A percentile compares a stretch with the other conserved stretches of the same genome.
Evolutionary conservation across 1,140 invertebrate species (phyloP).

Genomic region (Drosophila sturtevanti): DNA sequence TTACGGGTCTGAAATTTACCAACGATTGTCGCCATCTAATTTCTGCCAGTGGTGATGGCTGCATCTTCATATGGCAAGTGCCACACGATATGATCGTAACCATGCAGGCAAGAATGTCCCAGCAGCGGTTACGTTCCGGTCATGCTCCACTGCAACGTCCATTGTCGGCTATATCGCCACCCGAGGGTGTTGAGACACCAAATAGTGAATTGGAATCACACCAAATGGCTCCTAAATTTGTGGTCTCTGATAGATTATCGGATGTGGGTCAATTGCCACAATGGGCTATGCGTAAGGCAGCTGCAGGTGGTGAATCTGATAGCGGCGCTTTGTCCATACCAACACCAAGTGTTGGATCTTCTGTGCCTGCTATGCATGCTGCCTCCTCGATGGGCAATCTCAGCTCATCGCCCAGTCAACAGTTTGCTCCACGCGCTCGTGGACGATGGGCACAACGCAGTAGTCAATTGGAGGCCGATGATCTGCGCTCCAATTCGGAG

Average conservation of each 20-base stretch:
- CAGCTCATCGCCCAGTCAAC: conserved; percentile 78
- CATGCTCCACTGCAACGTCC: conserved; percentile 67
- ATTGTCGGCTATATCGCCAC: conserved; percentile 60
- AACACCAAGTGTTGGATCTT: conserved; percentile 35
- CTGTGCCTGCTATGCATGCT: conserved; percentile 51
- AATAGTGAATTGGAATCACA: conserved; percentile 68
- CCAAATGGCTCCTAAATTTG: conserved; percentile 78
- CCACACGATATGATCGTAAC: conserved; percentile 97
- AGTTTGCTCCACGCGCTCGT: conserved; percentile 66
- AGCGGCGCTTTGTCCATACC: conserved; percentile 72
- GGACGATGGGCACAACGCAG: conserved; percentile 91
- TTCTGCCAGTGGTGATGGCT: conserved; percentile 96
- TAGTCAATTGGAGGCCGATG: conserved; percentile 84
- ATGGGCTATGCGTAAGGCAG: conserved; percentile 88
- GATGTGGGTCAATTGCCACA: conserved; percentile 88
- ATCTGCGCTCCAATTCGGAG: conserved; percentile 77
- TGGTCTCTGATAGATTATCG: conserved; percentile 82
- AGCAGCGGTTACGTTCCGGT: conserved; percentile 87
- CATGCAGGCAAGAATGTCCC: conserved; percentile 92
- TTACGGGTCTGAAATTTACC: conserved; percentile 95
- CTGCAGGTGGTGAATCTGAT: conserved; percentile 43
- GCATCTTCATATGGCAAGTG: conserved; percentile 97
- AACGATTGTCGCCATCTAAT: conserved; percentile 95
- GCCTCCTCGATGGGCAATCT: conserved; percentile 78
- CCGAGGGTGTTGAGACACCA: conserved; percentile 72